Evolutionary conservation across 2,797 vertebrate genomes (phyloP).

Genomic region (Euthynnus affinis): DNA sequence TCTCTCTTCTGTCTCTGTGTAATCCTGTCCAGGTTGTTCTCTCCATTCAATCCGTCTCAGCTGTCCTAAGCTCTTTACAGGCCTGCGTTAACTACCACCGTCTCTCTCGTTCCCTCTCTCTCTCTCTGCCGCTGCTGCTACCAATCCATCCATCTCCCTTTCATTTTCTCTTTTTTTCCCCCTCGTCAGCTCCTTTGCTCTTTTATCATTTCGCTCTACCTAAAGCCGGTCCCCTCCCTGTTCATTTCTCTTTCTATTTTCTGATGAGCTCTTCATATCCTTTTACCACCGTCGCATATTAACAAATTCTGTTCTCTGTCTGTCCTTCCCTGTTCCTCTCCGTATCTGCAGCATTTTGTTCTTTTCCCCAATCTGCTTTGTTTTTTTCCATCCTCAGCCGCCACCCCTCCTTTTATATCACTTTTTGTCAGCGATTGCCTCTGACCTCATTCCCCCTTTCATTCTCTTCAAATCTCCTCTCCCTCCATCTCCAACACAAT

Average conservation of each 20-base stretch:
- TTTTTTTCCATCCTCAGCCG: not conserved
- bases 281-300: slow-evolving; percentile 60
- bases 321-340: not conserved
- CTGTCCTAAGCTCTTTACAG: slow-evolving; percentile 84
- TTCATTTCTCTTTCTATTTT: slow-evolving; percentile 41
- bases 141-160: slow-evolving; percentile 56
- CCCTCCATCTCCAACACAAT: slow-evolving; percentile 54
- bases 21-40: slow-evolving; percentile 84
- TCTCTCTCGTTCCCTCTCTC: slow-evolving; percentile 45
- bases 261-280: slow-evolving; percentile 53
- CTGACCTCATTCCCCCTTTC: slow-evolving; percentile 74
- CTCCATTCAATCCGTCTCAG: slow-evolving; percentile 81
- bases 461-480: slow-evolving; percentile 70
- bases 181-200: slow-evolving; percentile 54
- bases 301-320: slow-evolving; percentile 51
- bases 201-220: slow-evolving; percentile 57
- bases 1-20: slow-evolving; percentile 56
- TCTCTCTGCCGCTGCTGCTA: slow-evolving; percentile 40
- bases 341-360: slow-evolving; percentile 19
- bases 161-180: slow-evolving; percentile 56
- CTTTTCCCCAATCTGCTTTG: slow-evolving; percentile 39
- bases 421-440: slow-evolving; percentile 76
- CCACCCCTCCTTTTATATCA: slow-evolving; percentile 56
- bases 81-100: slow-evolving; percentile 64
- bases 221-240: slow-evolving; percentile 47